These are phyloP conservation scores for Agrochola circellaris DNA, from an alignment of 2,888 invertebrate species.

Conservation along the genomic window DNA sequence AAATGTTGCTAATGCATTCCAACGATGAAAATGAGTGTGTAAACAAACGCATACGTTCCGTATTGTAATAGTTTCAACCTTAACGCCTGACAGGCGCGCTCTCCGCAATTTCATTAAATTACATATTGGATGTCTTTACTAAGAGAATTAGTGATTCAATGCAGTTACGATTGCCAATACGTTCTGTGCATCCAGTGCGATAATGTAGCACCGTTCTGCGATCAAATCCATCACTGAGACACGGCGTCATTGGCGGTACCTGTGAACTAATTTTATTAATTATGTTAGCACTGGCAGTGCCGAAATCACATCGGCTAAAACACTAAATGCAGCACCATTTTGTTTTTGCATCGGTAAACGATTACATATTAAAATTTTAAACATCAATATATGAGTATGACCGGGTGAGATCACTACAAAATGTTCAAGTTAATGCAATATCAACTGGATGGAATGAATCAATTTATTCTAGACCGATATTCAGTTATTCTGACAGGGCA, in stretches of 20 bases:
- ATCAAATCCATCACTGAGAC: constrained; percentile 36
- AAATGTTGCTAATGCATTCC: constrained; percentile 33
- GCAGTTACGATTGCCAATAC: constrained; percentile 53
- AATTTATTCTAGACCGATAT: neutral
- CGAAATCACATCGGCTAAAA: constrained; percentile 4
- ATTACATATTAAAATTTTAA: neutral
- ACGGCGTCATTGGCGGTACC: constrained; percentile 7
- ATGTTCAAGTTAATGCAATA: neutral
- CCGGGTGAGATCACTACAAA: neutral
- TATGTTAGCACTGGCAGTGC: constrained; percentile 6
- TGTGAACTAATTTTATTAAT: constrained; percentile 28
- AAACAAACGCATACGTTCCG: constrained; percentile 35
- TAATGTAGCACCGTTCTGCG: constrained; percentile 30
- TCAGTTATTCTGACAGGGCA: neutral
- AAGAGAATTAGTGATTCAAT: constrained; percentile 44
- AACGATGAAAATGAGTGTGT: constrained; percentile 33
- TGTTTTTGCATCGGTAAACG: neutral
- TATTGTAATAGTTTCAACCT: constrained; percentile 46
- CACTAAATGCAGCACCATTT: neutral
- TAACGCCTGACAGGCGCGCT: constrained; percentile 26
- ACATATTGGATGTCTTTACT: constrained; percentile 43
- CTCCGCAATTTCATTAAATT: constrained; percentile 56
- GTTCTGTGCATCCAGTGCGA: constrained; percentile 25
- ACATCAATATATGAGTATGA: neutral
- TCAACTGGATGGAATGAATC: neutral